Percentiles rank a stretch among this genome's conserved stretches.
Conservation (phyloP, 2,888 invertebrate genomes). For the Heliconius ethilla region DNA sequence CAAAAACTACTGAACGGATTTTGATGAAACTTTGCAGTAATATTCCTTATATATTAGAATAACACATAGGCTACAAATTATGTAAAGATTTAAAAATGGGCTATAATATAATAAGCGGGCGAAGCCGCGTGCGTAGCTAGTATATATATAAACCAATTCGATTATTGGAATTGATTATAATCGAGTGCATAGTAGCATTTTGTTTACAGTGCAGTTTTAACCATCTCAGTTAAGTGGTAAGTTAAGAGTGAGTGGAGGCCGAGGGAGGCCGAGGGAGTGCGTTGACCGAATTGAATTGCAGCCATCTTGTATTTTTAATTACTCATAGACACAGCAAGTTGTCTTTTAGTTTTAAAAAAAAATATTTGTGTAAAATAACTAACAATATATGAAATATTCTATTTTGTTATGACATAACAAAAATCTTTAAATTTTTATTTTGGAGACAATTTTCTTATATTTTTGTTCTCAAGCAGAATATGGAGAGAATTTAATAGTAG, state of each 20-base stretch:
- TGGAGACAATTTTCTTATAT: too few species aligned
- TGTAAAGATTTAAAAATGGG: too few species aligned
- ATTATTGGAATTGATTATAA: constrained; percentile 24
- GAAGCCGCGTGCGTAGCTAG: too few species aligned
- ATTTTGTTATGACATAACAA: too few species aligned
- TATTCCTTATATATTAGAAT: too few species aligned
- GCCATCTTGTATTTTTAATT: constrained; percentile 65
- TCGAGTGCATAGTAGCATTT: constrained; percentile 30
- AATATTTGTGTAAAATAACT: background rate
- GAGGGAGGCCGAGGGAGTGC: constrained; percentile 32
- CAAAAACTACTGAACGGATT: too few species aligned
- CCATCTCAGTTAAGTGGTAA: constrained; percentile 43
- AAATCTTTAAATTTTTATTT: too few species aligned
- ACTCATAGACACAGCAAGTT: constrained; percentile 10
- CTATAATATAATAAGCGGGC: too few species aligned
- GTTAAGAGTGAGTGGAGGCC: constrained; percentile 45
- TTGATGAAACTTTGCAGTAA: too few species aligned
- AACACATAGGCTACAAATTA: too few species aligned
- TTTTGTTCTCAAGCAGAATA: too few species aligned
- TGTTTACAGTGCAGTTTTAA: constrained; percentile 38
- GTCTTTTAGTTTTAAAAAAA: background rate
- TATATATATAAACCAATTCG: background rate
- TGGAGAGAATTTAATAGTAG: too few species aligned
- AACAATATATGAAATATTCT: background rate
- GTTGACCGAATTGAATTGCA: constrained; percentile 48